A percentile compares a stretch with the other conserved stretches of the same genome.
These are phyloP conservation scores for Horisme vitalbata DNA, from an alignment of 2,888 invertebrate species.

Conservation along the genomic window DNA sequence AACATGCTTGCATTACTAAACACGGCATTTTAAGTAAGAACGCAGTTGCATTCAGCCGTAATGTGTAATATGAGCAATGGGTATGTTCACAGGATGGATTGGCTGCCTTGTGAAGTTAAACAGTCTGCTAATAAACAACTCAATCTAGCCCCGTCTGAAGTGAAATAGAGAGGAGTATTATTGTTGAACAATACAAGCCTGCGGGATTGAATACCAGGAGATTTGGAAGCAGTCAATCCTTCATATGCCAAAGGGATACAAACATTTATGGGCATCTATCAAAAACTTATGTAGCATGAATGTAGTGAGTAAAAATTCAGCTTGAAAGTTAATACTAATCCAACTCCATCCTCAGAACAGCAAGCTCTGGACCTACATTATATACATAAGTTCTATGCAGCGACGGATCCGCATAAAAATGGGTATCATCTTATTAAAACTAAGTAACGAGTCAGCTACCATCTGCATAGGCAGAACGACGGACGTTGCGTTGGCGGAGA, in stretches of 20 bases:
- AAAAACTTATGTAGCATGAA: no score
- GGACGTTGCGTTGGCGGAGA: conserved; percentile 62
- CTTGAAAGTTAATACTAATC: no score
- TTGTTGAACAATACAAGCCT: conserved; percentile 1
- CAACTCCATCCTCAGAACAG: no score
- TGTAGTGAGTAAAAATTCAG: no score
- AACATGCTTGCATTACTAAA: conserved; percentile 12
- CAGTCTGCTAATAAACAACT: neutral
- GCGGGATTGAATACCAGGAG: neutral
- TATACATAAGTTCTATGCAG: conserved; percentile 18
- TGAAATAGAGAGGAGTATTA: conserved; percentile 4
- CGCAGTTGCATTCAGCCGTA: neutral
- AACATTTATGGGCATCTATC: conserved; percentile 4
- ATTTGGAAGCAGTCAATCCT: neutral
- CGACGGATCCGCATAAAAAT: conserved; percentile 32
- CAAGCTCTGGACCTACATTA: no score
- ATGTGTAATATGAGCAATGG: conserved; percentile 7
- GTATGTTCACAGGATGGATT: conserved; percentile 12
- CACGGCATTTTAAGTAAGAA: conserved; percentile 1
- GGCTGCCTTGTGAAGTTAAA: conserved; percentile 4
- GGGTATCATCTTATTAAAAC: conserved; percentile 53
- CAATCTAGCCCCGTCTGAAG: neutral
- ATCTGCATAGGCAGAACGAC: conserved; percentile 52
- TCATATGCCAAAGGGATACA: no score
- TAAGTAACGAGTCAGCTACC: conserved; percentile 63